Percentiles rank a stretch among this genome's conserved stretches.
These are phyloP conservation scores for Loriculus beryllinus DNA, from an alignment of 2,797 vertebrate genomes.

Conservation along the genomic window DNA sequence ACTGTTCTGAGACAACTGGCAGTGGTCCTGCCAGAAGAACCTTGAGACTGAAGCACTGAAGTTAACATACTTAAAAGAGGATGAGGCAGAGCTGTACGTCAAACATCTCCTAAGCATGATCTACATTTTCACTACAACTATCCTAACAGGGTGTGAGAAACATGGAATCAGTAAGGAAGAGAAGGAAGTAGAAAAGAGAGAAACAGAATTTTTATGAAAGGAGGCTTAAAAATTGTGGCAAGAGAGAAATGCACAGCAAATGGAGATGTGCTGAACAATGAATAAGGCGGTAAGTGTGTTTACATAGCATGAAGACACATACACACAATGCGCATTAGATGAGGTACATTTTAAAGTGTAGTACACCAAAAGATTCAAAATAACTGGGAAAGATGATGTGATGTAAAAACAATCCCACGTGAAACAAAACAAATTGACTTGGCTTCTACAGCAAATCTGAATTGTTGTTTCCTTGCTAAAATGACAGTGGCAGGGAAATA, in stretches of 20 bases:
- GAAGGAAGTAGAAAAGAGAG: background rate
- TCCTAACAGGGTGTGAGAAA: background rate
- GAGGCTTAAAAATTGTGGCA: background rate
- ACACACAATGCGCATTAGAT: background rate
- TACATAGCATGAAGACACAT: background rate
- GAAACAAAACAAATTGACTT: background rate
- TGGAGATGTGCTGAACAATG: background rate
- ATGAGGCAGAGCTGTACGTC: background rate
- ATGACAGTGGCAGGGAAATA: background rate
- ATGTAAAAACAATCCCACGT: background rate
- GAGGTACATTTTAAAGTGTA: background rate
- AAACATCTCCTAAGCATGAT: rapidly evolving
- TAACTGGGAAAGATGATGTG: background rate
- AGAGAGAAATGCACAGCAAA: background rate
- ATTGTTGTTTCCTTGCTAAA: background rate
- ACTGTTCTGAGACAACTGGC: background rate
- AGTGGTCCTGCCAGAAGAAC: background rate
- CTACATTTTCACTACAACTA: background rate
- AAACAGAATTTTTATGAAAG: background rate
- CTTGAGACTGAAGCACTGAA: background rate
- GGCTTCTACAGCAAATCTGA: background rate
- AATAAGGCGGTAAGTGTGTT: background rate
- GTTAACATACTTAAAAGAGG: background rate
- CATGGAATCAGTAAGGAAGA: background rate
- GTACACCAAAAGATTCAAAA: background rate